Evolutionary conservation across 2,113 vertebrate genomes (phyloP).

Genomic region (Nicator chloris): DNA sequence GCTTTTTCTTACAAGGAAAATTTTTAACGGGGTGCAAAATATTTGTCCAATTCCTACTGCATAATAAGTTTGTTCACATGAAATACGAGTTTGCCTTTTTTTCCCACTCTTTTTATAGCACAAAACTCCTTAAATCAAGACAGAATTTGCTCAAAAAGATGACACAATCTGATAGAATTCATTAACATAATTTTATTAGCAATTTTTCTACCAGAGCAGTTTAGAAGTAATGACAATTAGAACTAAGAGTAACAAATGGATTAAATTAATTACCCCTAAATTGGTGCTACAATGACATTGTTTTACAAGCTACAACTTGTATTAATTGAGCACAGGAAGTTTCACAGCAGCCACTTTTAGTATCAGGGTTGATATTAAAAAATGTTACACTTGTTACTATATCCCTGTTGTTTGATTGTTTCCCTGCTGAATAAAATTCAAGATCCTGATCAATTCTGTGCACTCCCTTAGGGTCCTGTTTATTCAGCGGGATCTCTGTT

Average conservation of each 20-base stretch:
- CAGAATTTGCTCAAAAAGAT: background rate
- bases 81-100: background rate
- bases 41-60: background rate
- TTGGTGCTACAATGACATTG: background rate
- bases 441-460: background rate
- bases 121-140: background rate
- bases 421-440: background rate
- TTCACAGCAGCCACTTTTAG: background rate
- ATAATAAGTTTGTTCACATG: background rate
- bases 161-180: background rate
- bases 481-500: background rate
- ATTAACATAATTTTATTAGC: background rate
- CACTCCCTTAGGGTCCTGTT: background rate
- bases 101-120: rapidly evolving
- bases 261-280: background rate
- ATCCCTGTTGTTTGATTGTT: background rate
- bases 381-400: background rate
- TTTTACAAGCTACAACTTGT: background rate
- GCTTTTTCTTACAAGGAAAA: background rate
- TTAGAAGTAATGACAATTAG: background rate
- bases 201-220: background rate
- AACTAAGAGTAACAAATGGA: background rate
- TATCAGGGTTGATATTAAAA: background rate
- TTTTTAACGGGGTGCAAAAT: background rate
- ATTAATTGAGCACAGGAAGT: background rate